These are phyloP conservation scores for Microctonus brassicae DNA, from an alignment of 2,888 invertebrate genomes.

Conservation along the genomic window DNA sequence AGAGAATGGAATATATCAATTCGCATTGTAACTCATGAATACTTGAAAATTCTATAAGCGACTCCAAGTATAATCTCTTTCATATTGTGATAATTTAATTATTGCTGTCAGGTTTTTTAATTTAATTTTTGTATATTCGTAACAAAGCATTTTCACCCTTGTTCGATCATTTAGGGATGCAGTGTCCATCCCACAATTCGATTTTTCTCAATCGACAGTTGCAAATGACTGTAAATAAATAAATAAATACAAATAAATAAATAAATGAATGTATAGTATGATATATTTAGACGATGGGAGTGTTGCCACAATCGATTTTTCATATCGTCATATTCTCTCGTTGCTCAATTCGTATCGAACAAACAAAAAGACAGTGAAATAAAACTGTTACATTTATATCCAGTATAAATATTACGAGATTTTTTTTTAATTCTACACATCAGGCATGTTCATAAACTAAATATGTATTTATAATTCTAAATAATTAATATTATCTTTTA, in stretches of 20 bases:
- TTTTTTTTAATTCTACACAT: too few species aligned
- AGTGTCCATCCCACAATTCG: not conserved
- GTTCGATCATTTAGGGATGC: not conserved
- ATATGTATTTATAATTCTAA: too few species aligned
- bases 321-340: conserved; percentile 29
- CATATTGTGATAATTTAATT: not conserved
- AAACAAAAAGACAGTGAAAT: conserved; percentile 48
- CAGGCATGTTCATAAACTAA: too few species aligned
- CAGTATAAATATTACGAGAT: too few species aligned
- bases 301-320: conserved; percentile 15
- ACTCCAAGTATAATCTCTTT: not conserved
- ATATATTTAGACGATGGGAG: too few species aligned
- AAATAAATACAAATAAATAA: not conserved
- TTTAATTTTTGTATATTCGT: not conserved
- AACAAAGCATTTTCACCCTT: not conserved
- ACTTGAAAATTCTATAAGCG: not conserved
- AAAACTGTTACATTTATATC: not conserved
- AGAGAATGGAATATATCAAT: not conserved
- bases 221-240: not conserved
- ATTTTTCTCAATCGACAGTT: not conserved
- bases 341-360: conserved; percentile 57
- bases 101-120: not conserved
- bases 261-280: too few species aligned
- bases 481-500: too few species aligned
- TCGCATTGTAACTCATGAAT: not conserved